A percentile compares a stretch with the other conserved stretches of the same genome.
These are phyloP conservation scores for Triplophysa dalaica DNA, from an alignment of 2,113 vertebrate genomes.

Conservation along the genomic window DNA sequence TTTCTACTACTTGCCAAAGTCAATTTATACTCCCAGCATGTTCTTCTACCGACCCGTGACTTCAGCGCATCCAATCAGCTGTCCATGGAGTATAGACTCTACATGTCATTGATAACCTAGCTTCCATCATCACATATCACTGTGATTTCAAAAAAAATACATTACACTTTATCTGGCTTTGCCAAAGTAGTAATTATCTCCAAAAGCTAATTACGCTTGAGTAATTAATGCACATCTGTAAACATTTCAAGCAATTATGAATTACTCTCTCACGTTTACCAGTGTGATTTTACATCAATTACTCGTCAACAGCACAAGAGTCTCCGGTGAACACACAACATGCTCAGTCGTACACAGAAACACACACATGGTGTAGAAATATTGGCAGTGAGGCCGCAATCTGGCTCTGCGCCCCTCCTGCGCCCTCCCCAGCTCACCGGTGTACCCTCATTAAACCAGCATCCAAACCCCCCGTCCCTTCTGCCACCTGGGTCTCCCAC, in stretches of 20 bases:
- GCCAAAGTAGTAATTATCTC: constrained; percentile 65
- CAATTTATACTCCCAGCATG: constrained; percentile 74
- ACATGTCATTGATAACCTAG: constrained; percentile 68
- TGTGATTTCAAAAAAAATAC: constrained; percentile 62
- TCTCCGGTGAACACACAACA: constrained; percentile 17
- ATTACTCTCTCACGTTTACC: constrained; percentile 54
- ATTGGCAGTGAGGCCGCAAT: constrained; percentile 48
- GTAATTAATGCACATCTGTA: constrained; percentile 64
- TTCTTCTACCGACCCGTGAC: constrained; percentile 68
- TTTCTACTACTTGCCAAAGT: constrained; percentile 69
- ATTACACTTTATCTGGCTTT: constrained; percentile 55
- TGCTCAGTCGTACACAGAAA: background rate
- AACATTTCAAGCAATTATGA: constrained; percentile 60
- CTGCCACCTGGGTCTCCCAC: constrained; percentile 7
- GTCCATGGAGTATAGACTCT: constrained; percentile 67
- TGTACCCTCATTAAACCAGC: constrained; percentile 48
- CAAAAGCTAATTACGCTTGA: constrained; percentile 66
- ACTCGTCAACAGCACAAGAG: constrained; percentile 49
- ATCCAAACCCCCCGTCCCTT: constrained; percentile 36
- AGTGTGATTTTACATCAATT: constrained; percentile 58
- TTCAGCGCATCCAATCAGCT: constrained; percentile 77
- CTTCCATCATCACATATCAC: constrained; percentile 55
- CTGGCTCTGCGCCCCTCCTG: constrained; percentile 34
- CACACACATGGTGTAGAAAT: constrained; percentile 32
- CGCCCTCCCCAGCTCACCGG: constrained; percentile 26